phyloP scores from a whole-genome alignment of 2,888 invertebrate species.

The Oxytorus armatus region DNA sequence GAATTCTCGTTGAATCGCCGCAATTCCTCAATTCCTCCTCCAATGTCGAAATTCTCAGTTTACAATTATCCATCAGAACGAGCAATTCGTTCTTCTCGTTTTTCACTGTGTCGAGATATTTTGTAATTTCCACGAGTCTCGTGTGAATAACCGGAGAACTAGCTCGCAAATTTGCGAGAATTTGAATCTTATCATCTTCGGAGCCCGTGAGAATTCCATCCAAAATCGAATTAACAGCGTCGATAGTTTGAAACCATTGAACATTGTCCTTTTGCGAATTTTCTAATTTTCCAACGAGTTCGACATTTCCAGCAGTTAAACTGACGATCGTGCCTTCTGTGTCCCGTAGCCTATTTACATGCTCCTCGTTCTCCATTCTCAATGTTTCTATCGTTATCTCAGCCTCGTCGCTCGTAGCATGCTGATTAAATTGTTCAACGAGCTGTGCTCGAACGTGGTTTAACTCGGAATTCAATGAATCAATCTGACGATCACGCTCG shows the following conservation, averaged over 20 bases:
- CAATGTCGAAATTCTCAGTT: slow-evolving; percentile 69
- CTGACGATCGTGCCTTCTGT: slow-evolving; percentile 30
- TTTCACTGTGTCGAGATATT: slow-evolving; percentile 53
- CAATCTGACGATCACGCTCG: slow-evolving; percentile 67
- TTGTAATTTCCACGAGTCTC: slow-evolving; percentile 20
- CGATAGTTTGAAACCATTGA: slow-evolving; percentile 1
- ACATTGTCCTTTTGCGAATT: slow-evolving; percentile 6
- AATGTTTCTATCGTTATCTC: slow-evolving; percentile 73
- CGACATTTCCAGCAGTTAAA: slow-evolving; percentile 10
- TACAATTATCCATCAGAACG: slow-evolving; percentile 69
- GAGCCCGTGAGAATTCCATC: neutral
- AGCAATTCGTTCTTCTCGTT: slow-evolving; percentile 70
- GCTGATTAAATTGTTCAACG: slow-evolving; percentile 49
- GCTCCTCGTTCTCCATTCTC: slow-evolving; percentile 44
- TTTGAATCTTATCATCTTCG: neutral
- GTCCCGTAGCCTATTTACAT: slow-evolving; percentile 39
- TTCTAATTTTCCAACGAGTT: slow-evolving; percentile 17
- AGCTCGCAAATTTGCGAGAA: neutral
- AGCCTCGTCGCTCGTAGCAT: slow-evolving; percentile 45
- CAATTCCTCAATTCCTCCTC: slow-evolving; percentile 70
- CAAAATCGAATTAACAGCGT: slow-evolving; percentile 18
- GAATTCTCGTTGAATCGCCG: slow-evolving; percentile 68
- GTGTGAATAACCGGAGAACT: slow-evolving; percentile 6
- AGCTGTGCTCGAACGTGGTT: slow-evolving; percentile 59
- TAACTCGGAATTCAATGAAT: slow-evolving; percentile 68